These are phyloP conservation scores for Leptobrachium ailaonicum DNA, from an alignment of 2,113 vertebrate genomes.

Conservation along the genomic window DNA sequence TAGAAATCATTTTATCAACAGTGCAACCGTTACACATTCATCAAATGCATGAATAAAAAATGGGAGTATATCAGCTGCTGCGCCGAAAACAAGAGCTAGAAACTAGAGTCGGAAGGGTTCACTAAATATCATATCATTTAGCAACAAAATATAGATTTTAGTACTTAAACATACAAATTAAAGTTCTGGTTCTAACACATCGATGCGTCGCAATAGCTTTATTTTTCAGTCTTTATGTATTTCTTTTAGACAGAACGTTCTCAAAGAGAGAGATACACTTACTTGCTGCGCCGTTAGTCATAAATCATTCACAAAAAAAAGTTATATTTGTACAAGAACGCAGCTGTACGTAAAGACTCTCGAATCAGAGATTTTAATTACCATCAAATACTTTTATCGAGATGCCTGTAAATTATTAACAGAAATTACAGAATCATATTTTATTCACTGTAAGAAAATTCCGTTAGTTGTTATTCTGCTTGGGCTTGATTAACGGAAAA, in stretches of 20 bases:
- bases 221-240: not conserved
- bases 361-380: not conserved
- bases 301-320: not conserved
- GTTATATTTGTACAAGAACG: not conserved
- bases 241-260: too few relatives aligned
- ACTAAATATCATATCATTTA: not conserved
- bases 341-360: not conserved
- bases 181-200: not conserved
- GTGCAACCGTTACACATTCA: slow-evolving; percentile 22
- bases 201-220: not conserved
- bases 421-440: not conserved
- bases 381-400: not conserved
- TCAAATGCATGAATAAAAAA: slow-evolving; percentile 35
- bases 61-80: not conserved
- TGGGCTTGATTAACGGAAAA: not conserved
- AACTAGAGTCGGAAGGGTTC: not conserved
- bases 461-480: not conserved
- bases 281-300: too few relatives aligned
- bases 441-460: not conserved
- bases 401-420: not conserved
- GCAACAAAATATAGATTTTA: not conserved
- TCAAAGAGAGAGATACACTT: too few relatives aligned
- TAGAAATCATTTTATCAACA: slow-evolving; percentile 43
- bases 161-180: not conserved
- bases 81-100: slow-evolving; percentile 2